Percentiles rank a stretch among this genome's conserved stretches.
Evolutionary conservation across 2,113 vertebrate genomes (phyloP).

Genomic region (Todiramphus saurophagus): DNA sequence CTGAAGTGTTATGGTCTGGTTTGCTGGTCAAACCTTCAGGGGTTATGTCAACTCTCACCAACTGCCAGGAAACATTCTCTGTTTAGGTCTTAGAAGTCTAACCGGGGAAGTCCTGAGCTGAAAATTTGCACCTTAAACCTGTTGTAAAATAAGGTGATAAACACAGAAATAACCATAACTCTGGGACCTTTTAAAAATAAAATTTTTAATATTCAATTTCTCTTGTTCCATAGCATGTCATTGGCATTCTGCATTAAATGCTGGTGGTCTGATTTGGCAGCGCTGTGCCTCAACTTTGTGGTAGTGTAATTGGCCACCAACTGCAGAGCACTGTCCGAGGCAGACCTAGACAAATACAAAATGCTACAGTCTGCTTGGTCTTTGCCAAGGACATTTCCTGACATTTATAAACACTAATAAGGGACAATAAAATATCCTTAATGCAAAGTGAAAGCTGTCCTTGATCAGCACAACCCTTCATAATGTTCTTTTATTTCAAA

Average conservation of each 20-base stretch:
- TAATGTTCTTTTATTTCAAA: conserved; percentile 41
- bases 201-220: background rate
- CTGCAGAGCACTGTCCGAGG: background rate
- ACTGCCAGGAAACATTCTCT: background rate
- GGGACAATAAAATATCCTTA: conserved; percentile 27
- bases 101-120: background rate
- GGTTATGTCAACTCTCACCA: background rate
- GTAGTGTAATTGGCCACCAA: background rate
- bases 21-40: background rate
- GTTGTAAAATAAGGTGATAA: background rate
- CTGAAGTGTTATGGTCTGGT: background rate
- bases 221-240: background rate
- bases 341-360: background rate
- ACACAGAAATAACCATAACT: background rate
- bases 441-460: conserved; percentile 54
- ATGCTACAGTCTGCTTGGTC: background rate
- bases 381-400: conserved; percentile 52
- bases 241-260: background rate
- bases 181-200: background rate
- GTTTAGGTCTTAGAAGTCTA: background rate
- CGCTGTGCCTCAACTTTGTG: background rate
- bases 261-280: background rate
- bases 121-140: background rate
- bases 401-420: conserved; percentile 35
- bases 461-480: conserved; percentile 51